Percentiles rank a stretch among this genome's conserved stretches.
Evolutionary conservation across 2,888 invertebrate species (phyloP).

Genomic region (Yponomeuta evonymella): DNA sequence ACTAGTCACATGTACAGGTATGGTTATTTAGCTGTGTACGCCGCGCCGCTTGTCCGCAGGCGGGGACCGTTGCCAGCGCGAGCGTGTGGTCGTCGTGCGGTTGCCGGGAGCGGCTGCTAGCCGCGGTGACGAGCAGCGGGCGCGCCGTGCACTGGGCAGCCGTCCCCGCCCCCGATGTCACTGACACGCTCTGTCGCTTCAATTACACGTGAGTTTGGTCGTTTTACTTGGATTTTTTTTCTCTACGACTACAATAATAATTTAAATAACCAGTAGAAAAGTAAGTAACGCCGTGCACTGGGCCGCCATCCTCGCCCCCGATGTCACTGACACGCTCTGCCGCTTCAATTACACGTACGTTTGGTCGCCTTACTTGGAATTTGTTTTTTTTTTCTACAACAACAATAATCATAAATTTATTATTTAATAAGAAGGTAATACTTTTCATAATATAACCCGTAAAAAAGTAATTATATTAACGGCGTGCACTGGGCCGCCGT

Average conservation of each 20-base stretch:
- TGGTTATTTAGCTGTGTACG: neutral
- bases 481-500: slow-evolving; percentile 80
- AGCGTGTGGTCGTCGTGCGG: slow-evolving; percentile 81
- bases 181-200: slow-evolving; percentile 68
- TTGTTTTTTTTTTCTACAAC: too few species aligned
- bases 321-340: slow-evolving; percentile 66
- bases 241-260: too few species aligned
- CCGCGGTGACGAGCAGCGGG: slow-evolving; percentile 80
- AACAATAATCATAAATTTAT: too few species aligned
- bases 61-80: slow-evolving; percentile 78
- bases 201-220: slow-evolving; percentile 62
- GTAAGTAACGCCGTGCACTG: slow-evolving; percentile 78
- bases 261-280: too few species aligned
- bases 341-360: slow-evolving; percentile 69
- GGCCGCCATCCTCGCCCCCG: slow-evolving; percentile 74
- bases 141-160: slow-evolving; percentile 80
- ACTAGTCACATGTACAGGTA: too few species aligned
- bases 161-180: slow-evolving; percentile 62
- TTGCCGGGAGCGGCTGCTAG: slow-evolving; percentile 77
- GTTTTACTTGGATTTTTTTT: neutral
- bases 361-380: slow-evolving; percentile 12
- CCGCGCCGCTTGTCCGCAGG: slow-evolving; percentile 48
- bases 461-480: slow-evolving; percentile 52
- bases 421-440: too few species aligned
- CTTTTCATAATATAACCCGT: too few species aligned